Conservation (phyloP, 2,888 invertebrate species). For the Galerucella nymphaeae region DNA sequence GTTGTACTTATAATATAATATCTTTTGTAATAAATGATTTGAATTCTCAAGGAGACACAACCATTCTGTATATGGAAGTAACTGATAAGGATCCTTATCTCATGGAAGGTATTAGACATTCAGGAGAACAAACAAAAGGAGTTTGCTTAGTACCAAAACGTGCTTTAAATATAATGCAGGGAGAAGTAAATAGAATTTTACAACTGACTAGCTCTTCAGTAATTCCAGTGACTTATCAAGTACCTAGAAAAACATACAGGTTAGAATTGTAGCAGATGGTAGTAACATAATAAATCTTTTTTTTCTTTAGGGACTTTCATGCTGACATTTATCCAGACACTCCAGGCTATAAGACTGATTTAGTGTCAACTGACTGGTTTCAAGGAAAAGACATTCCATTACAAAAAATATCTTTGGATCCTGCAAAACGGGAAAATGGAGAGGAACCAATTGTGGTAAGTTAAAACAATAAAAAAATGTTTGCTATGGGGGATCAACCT, state of each 20-base stretch:
- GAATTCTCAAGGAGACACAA: slow-evolving; percentile 77
- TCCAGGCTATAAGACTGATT: slow-evolving; percentile 80
- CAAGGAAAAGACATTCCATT: slow-evolving; percentile 80
- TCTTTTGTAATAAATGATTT: slow-evolving; percentile 5
- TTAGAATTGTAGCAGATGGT: slow-evolving; percentile 39
- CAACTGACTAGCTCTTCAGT: slow-evolving; percentile 88
- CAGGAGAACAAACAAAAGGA: slow-evolving; percentile 95
- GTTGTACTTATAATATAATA: slow-evolving; percentile 23
- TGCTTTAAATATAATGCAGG: slow-evolving; percentile 95
- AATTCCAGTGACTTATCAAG: slow-evolving; percentile 92
- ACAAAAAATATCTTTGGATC: slow-evolving; percentile 85
- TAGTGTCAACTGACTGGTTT: slow-evolving; percentile 86
- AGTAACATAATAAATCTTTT: background rate
- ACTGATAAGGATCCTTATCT: slow-evolving; percentile 89
- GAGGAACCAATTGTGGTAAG: slow-evolving; percentile 73
- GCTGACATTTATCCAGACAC: slow-evolving; percentile 95
- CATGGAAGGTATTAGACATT: slow-evolving; percentile 88
- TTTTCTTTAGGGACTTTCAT: slow-evolving; percentile 81
- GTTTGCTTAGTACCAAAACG: slow-evolving; percentile 93
- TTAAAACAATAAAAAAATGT: slow-evolving; percentile 39
- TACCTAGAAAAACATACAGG: slow-evolving; percentile 65
- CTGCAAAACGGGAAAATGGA: slow-evolving; percentile 75
- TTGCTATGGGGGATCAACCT: no score
- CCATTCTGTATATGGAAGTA: slow-evolving; percentile 90
- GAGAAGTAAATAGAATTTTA: slow-evolving; percentile 92